These are phyloP conservation scores for Pollenia amentaria DNA, from an alignment of 2,888 invertebrate species.

Conservation along the genomic window DNA sequence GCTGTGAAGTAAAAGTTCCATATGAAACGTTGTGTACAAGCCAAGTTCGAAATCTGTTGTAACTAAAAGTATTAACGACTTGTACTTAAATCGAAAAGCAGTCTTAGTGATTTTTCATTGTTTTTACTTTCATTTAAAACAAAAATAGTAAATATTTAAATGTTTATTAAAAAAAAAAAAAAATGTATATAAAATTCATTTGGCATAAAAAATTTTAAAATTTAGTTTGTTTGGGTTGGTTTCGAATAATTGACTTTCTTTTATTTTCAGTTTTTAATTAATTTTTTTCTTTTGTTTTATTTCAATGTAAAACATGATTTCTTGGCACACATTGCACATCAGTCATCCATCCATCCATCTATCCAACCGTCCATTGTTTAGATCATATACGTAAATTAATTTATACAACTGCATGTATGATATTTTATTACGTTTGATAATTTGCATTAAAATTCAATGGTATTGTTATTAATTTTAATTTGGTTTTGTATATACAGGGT, in stretches of 20 bases:
- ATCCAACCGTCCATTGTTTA: background rate
- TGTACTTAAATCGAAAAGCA: constrained; percentile 20
- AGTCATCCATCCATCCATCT: background rate
- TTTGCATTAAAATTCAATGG: constrained; percentile 30
- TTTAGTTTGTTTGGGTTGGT: background rate
- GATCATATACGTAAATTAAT: background rate
- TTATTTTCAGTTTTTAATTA: constrained; percentile 26
- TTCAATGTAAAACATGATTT: constrained; percentile 44
- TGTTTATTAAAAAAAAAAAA: background rate
- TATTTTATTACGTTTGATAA: constrained; percentile 16
- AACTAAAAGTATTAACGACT: constrained; percentile 6
- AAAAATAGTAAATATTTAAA: constrained; percentile 16
- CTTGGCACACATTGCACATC: constrained; percentile 23
- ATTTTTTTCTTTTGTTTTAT: background rate
- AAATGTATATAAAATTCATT: background rate
- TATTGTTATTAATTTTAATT: constrained; percentile 1
- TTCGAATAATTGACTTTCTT: constrained; percentile 47
- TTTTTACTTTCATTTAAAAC: constrained; percentile 58
- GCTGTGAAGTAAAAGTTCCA: constrained; percentile 46
- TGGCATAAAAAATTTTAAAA: background rate
- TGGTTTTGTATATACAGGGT: background rate
- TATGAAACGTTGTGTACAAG: background rate
- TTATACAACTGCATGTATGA: constrained; percentile 2
- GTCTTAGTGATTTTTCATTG: constrained; percentile 31
- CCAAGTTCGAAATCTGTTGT: constrained; percentile 17